Evolutionary conservation across 2,888 invertebrate genomes (phyloP).

Genomic region (Dasypogon diadema): DNA sequence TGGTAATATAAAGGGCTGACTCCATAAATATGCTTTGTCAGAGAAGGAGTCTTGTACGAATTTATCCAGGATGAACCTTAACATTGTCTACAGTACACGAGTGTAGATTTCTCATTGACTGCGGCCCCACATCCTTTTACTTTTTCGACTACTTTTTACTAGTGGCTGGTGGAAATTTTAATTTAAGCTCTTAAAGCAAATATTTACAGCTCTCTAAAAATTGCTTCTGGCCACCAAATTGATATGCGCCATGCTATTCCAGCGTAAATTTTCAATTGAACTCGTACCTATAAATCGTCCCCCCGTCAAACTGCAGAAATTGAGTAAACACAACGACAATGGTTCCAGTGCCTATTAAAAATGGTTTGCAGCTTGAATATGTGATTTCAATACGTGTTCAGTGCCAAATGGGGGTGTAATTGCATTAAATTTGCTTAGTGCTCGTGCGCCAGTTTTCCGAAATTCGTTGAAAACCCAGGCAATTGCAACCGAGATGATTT

Average conservation of each 20-base stretch:
- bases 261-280: conserved; percentile 17
- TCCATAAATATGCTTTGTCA: no score
- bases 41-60: no score
- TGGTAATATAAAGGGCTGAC: no score
- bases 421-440: conserved; percentile 37
- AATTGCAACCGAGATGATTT: conserved; percentile 40
- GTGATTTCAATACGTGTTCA: conserved; percentile 35
- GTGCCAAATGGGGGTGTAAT: conserved; percentile 11
- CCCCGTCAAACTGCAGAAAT: conserved; percentile 37
- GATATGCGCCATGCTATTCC: background rate
- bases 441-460: conserved; percentile 32
- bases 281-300: conserved; percentile 27
- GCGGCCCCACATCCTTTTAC: no score
- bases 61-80: no score
- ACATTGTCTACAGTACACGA: no score
- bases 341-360: conserved; percentile 33
- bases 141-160: no score
- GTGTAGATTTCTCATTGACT: no score
- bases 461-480: conserved; percentile 24
- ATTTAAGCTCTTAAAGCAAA: no score
- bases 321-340: conserved; percentile 32
- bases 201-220: no score
- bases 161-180: no score
- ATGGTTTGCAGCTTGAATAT: conserved; percentile 37
- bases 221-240: background rate